Conservation (phyloP, 2,113 vertebrate species). For the Cichladusa arquata region DNA sequence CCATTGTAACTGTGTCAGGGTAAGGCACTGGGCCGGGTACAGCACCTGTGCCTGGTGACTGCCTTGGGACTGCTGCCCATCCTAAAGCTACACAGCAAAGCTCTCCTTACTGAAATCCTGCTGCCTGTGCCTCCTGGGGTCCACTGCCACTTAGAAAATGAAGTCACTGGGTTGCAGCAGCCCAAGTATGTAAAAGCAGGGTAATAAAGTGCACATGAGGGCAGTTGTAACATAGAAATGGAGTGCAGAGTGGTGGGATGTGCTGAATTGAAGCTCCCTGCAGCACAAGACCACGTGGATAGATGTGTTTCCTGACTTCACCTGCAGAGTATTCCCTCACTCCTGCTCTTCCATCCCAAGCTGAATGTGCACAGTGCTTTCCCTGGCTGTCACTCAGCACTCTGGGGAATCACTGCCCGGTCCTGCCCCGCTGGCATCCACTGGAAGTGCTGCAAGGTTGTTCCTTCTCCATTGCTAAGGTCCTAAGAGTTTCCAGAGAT, state of each 20-base stretch:
- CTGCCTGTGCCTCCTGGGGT: not conserved
- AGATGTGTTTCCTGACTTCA: not conserved
- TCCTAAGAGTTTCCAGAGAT: not conserved
- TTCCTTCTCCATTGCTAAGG: not conserved
- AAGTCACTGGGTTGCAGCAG: not conserved
- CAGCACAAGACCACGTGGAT: accelerated
- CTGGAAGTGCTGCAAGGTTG: not conserved
- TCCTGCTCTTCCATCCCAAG: not conserved
- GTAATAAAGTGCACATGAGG: not conserved
- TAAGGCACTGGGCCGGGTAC: not conserved
- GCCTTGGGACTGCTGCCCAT: not conserved
- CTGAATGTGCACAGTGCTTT: not conserved
- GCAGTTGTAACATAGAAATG: not conserved
- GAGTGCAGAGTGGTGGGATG: not conserved
- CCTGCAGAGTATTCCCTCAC: not conserved
- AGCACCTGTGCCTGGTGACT: accelerated
- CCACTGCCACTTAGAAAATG: not conserved
- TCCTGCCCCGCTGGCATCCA: not conserved
- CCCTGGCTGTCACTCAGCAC: not conserved
- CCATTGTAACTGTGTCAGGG: too few species aligned
- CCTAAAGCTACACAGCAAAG: not conserved
- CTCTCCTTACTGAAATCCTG: not conserved
- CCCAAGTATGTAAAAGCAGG: not conserved
- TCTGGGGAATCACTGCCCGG: not conserved
- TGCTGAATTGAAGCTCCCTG: not conserved